phyloP scores from a whole-genome alignment of 1,140 invertebrate species.

The Tetramorium simillimum region DNA sequence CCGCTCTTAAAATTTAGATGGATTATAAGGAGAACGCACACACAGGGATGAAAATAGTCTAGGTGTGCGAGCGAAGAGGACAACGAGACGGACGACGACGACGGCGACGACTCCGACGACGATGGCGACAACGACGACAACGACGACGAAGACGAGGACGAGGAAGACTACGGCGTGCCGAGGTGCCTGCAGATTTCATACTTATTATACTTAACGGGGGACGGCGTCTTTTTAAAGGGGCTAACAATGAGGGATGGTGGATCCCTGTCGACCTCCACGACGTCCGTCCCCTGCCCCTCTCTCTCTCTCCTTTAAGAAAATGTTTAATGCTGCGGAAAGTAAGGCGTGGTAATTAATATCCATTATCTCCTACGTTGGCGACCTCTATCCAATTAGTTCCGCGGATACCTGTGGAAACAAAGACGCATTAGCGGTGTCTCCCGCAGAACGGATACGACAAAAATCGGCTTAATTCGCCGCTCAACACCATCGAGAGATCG shows the following conservation, averaged over 20 bases:
- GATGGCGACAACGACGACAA: conserved; percentile 66
- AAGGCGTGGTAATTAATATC: conserved; percentile 85
- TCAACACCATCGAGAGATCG: conserved; percentile 38
- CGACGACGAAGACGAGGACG: conserved; percentile 24
- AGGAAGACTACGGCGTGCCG: conserved; percentile 30
- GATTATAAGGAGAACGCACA: conserved; percentile 80
- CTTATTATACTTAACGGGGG: conserved; percentile 83
- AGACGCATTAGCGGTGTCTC: conserved; percentile 79
- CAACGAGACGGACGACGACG: conserved; percentile 66
- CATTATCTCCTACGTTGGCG: conserved; percentile 83
- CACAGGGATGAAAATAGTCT: conserved; percentile 26
- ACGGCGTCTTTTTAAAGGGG: conserved; percentile 82
- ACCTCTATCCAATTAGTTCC: conserved; percentile 82
- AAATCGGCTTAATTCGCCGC: conserved; percentile 42
- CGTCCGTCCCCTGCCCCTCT: background rate
- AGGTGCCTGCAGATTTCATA: conserved; percentile 78
- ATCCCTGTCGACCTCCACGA: conserved; percentile 54
- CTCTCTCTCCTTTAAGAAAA: conserved; percentile 78
- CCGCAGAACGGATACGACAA: conserved; percentile 31
- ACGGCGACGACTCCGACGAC: conserved; percentile 72
- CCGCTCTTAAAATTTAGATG: conserved; percentile 85
- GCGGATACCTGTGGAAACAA: conserved; percentile 77
- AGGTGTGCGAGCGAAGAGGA: conserved; percentile 60
- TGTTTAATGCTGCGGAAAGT: conserved; percentile 85
- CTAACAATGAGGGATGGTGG: conserved; percentile 86